phyloP scores from a whole-genome alignment of 2,113 vertebrate genomes.

The Uropsilus gracilis region DNA sequence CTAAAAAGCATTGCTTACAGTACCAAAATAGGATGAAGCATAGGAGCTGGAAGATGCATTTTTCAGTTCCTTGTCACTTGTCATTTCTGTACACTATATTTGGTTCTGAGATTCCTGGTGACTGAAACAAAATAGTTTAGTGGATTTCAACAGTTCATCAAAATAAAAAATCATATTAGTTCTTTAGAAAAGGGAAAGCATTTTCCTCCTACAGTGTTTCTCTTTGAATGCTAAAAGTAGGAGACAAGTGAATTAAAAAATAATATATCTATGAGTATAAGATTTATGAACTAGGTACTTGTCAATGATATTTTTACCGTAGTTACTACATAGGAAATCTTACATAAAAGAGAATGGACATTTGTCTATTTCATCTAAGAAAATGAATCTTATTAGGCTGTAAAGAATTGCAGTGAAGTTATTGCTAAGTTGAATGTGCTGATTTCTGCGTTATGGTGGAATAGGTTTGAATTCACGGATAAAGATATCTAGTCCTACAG shows the following conservation, averaged over 20 bases:
- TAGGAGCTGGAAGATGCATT: neutral
- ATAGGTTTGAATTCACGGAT: neutral
- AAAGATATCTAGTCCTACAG: neutral
- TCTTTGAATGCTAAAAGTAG: constrained; percentile 41
- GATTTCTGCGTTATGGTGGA: neutral
- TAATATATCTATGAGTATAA: neutral
- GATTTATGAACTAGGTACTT: neutral
- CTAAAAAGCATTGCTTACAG: neutral
- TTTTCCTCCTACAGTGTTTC: neutral
- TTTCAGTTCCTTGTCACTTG: neutral
- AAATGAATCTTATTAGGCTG: neutral
- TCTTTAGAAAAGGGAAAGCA: neutral
- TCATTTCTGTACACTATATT: neutral
- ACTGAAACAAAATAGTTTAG: neutral
- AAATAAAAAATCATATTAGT: neutral
- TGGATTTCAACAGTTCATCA: neutral
- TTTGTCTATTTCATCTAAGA: neutral
- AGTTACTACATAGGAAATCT: constrained; percentile 34
- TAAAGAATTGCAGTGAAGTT: neutral
- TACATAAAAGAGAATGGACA: neutral
- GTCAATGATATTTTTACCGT: neutral
- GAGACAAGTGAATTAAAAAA: constrained; percentile 10
- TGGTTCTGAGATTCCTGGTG: neutral
- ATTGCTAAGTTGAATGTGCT: neutral
- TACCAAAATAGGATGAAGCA: neutral